phyloP scores from a whole-genome alignment of 2,113 vertebrate genomes.

The Phocoena phocoena region DNA sequence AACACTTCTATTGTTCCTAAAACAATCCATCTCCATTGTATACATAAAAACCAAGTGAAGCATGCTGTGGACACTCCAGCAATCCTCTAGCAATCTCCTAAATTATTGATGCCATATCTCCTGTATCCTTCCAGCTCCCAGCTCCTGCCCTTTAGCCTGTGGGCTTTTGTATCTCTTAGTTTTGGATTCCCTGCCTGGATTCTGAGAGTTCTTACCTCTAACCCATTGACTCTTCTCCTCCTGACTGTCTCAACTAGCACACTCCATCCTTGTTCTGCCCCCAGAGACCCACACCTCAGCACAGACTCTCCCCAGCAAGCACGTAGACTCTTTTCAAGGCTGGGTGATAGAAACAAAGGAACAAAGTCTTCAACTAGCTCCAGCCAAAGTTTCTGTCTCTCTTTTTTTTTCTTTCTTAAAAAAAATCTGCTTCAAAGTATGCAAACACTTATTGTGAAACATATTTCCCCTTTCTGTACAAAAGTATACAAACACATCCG shows the following conservation, averaged over 20 bases:
- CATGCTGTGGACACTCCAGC: background rate
- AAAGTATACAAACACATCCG: constrained; percentile 84
- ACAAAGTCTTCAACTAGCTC: background rate
- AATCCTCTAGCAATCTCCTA: background rate
- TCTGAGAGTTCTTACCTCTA: background rate
- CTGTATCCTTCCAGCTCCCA: background rate
- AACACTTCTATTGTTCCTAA: background rate
- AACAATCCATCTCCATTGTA: background rate
- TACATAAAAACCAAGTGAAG: background rate
- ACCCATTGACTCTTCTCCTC: background rate
- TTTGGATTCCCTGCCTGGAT: background rate
- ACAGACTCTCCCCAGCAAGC: background rate
- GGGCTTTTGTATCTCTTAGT: background rate
- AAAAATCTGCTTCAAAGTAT: constrained; percentile 76
- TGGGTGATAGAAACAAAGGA: background rate
- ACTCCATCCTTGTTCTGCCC: background rate
- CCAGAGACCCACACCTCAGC: background rate
- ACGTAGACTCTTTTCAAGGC: background rate
- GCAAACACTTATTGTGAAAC: constrained; percentile 86
- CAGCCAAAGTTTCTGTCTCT: background rate
- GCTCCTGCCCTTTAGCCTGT: background rate
- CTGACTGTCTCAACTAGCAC: background rate
- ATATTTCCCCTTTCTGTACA: constrained; percentile 85
- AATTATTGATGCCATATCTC: background rate
- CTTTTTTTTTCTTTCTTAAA: constrained; percentile 24